These are phyloP conservation scores for Baccha elongata DNA, from an alignment of 2,888 invertebrate species.

Conservation along the genomic window DNA sequence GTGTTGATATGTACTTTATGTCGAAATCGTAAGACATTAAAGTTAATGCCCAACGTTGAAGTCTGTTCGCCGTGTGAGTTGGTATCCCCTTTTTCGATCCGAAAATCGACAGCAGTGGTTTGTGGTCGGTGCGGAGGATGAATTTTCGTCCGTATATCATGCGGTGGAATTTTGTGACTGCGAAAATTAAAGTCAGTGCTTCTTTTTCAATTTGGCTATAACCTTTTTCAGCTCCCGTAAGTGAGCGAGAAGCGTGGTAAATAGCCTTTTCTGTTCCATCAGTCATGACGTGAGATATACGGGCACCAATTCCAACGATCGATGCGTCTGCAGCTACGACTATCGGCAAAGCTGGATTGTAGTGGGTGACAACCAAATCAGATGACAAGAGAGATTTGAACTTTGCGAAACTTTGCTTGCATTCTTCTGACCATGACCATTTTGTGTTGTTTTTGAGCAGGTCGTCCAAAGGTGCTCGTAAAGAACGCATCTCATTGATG, in stretches of 20 bases:
- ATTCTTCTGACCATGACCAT: neutral
- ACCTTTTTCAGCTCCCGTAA: conserved; percentile 14
- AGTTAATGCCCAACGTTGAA: too few relatives aligned
- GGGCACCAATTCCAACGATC: neutral
- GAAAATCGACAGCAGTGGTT: conserved; percentile 79
- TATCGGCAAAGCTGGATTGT: neutral
- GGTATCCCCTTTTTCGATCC: conserved; percentile 74
- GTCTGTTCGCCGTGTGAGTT: conserved; percentile 23
- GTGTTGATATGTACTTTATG: too few relatives aligned
- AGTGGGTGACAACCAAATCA: neutral
- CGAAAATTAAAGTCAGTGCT: conserved; percentile 2
- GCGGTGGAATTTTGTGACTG: conserved; percentile 7
- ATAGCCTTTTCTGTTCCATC: conserved; percentile 10
- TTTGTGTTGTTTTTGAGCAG: neutral
- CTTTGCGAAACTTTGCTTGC: too few relatives aligned
- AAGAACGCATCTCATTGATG: conserved; percentile 5
- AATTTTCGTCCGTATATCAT: conserved; percentile 20
- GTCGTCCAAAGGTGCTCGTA: neutral
- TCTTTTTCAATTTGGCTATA: conserved; percentile 59
- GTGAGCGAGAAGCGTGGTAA: conserved; percentile 3
- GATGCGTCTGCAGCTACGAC: too few relatives aligned
- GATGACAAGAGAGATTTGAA: conserved; percentile 33
- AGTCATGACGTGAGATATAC: neutral
- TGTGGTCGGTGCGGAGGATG: conserved; percentile 77
- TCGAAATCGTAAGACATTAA: too few relatives aligned